phyloP scores from a whole-genome alignment of 2,888 invertebrate species.

The Diarsia dahlii region DNA sequence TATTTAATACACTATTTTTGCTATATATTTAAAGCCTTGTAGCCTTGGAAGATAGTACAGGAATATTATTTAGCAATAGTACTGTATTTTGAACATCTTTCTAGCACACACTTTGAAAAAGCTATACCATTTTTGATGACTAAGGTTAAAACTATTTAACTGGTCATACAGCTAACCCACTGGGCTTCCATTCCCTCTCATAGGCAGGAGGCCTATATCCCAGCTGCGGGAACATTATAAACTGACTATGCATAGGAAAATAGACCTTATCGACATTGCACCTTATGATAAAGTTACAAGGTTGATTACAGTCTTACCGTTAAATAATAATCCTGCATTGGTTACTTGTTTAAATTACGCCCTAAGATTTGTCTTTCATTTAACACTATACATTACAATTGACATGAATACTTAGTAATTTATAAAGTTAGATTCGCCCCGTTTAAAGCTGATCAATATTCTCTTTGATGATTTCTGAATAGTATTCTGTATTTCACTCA shows the following conservation, averaged over 20 bases:
- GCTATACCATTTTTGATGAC: background rate
- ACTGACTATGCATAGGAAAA: background rate
- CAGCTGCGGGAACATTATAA: too few relatives aligned
- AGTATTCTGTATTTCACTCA: background rate
- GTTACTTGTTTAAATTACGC: slow-evolving; percentile 28
- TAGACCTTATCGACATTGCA: background rate
- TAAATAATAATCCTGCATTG: slow-evolving; percentile 28
- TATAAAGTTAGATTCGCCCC: slow-evolving; percentile 10
- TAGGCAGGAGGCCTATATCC: too few relatives aligned
- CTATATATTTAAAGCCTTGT: slow-evolving; percentile 46
- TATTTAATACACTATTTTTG: slow-evolving; percentile 24
- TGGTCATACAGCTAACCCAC: background rate
- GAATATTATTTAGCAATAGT: slow-evolving; percentile 35
- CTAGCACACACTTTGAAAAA: background rate
- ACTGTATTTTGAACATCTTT: background rate
- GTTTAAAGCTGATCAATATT: background rate
- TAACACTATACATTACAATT: slow-evolving; percentile 53
- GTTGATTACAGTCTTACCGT: background rate
- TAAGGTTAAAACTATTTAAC: background rate
- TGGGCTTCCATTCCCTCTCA: too few relatives aligned
- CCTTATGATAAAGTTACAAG: background rate
- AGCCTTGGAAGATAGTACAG: slow-evolving; percentile 31
- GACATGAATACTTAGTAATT: slow-evolving; percentile 49
- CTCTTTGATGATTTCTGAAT: background rate
- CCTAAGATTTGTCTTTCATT: slow-evolving; percentile 45